Conservation (phyloP, 92 coral and sea anemone genomes). For the Epizoanthus illoricatus region DNA sequence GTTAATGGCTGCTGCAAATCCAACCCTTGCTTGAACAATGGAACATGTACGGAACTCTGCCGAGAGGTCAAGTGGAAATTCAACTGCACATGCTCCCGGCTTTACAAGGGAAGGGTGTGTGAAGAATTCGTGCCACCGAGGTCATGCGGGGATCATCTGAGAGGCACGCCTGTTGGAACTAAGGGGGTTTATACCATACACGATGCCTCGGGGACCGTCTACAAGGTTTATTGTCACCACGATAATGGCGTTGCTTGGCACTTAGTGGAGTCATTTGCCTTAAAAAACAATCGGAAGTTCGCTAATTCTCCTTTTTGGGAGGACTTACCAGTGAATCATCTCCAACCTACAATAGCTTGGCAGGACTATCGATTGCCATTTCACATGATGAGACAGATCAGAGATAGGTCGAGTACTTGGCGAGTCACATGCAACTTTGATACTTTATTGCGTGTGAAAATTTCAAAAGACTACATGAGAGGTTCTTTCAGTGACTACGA, state of each 20-base stretch:
- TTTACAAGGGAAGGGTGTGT: slow-evolving; percentile 21
- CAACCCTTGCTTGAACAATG: slow-evolving; percentile 35
- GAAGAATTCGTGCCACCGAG: background rate
- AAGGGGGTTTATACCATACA: slow-evolving; percentile 19
- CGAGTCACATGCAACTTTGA: slow-evolving; percentile 44
- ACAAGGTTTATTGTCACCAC: slow-evolving; percentile 37
- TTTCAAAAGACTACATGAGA: background rate
- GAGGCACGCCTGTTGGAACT: background rate
- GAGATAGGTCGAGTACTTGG: background rate
- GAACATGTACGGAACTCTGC: slow-evolving; percentile 39
- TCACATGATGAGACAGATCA: slow-evolving; percentile 29
- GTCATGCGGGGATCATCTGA: slow-evolving; percentile 17
- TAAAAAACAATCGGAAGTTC: slow-evolving; percentile 16
- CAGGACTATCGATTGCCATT: slow-evolving; percentile 32
- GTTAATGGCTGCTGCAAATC: slow-evolving; percentile 43
- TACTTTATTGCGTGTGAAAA: background rate
- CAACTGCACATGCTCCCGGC: slow-evolving; percentile 26
- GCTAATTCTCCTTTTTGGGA: background rate
- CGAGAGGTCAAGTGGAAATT: slow-evolving; percentile 22
- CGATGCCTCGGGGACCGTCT: background rate
- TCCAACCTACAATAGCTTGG: slow-evolving; percentile 28
- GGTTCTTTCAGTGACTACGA: background rate
- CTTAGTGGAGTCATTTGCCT: slow-evolving; percentile 36
- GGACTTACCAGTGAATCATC: slow-evolving; percentile 45
- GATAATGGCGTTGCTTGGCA: slow-evolving; percentile 33